Base-by-base conservation (phyloP, 2,888 invertebrate genomes). In the Antheraea assamensis region DNA sequence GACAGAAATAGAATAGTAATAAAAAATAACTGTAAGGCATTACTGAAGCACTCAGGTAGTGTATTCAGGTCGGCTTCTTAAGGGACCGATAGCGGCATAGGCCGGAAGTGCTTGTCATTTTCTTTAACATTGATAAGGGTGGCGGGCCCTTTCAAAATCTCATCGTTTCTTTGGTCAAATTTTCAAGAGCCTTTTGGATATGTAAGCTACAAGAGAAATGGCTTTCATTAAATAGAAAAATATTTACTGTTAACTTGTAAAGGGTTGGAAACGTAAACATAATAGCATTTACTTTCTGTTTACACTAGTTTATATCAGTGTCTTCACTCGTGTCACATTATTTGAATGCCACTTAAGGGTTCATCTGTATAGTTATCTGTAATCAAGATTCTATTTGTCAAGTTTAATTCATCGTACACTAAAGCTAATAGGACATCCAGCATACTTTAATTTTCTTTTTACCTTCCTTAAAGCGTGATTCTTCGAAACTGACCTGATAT, bases 71-170 rank as follows among this genome's bases (percentile, higher is more conserved):
- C 64, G 64, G 66, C 71, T 73, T 71, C 73, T 79, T 79, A 75
- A 77, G 75, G 68, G 77, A 68, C 52, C 75, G 76, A 78, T 76
- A 83, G 78, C 79, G 81, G 82, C 72, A 76, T 74, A 76, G 78
- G 61, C 68, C 79, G 87, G 86, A 87, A 87, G 79, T 78, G 78
- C 82, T 81, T 81, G 86, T 83, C 85, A 83, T 79, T 78, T 81
- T 83, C 80, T 82, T 81, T 83, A 75, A 77, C 79, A 76, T 79
- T 86, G 85, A 87, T 83, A 84, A 85, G 86, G 85, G 86, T 85
- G 77, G 72, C 75, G 74, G 74, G 31, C 58, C 31, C 73, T 71
- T 71, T 71, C 64, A 55, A 71, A 71, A 68, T 61, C 27, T 49
- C 64, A 19, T 52, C 58, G 70, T 58, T 72, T 30, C 66, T 52